Evolutionary conservation across 1,140 invertebrate species (phyloP), one percentile per base, ranked within the genome.

Genomic region (Scaptomyza pallida): DNA sequence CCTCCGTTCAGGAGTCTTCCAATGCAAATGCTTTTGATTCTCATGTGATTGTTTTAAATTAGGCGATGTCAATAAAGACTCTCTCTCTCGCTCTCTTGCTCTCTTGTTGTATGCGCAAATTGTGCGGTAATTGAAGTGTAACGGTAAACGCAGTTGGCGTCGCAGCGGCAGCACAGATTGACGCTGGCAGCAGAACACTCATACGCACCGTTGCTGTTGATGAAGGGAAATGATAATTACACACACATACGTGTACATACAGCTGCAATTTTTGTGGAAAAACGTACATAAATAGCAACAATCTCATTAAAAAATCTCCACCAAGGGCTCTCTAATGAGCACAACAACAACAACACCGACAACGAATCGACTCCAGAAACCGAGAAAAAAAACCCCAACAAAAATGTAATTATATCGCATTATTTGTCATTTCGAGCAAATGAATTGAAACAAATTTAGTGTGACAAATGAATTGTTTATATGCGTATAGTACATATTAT

Each of bases 361-460:
- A 37, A 37, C 33, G n/a, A 37, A 37, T 37, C 33, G 19, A 52
- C 17, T 12, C 6, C 30, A 4, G 12, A 17, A 45, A 23, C 37
- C 43, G 44, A 37, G 52, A 56, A 17, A 30, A 21, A 63, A 59
- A 41, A 37, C 0, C 33, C 37, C 47, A 47, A 41, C 16, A 52
- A 79, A n/a, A 88, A 88, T 78, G 82, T 88, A 86, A 86, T 86
- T 86, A 88, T 69, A 88, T 75, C 83, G 83, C 85, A 83, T 86
- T 81, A 85, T 81, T 89, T 86, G 81, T 89, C 72, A 89, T 86
- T 89, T 82, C 88, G 88, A 89, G 78, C 86, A 89, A 89, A 89
- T 89, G 86, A 89, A 89, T 89, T 89, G 86, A 88, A 89, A 89
- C 86, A 89, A 89, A 89, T 89, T 89, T 89, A 90, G 86, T 89